These are phyloP conservation scores for Agapetus fuscipes DNA, from an alignment of 2,888 invertebrate genomes.

Conservation along the genomic window DNA sequence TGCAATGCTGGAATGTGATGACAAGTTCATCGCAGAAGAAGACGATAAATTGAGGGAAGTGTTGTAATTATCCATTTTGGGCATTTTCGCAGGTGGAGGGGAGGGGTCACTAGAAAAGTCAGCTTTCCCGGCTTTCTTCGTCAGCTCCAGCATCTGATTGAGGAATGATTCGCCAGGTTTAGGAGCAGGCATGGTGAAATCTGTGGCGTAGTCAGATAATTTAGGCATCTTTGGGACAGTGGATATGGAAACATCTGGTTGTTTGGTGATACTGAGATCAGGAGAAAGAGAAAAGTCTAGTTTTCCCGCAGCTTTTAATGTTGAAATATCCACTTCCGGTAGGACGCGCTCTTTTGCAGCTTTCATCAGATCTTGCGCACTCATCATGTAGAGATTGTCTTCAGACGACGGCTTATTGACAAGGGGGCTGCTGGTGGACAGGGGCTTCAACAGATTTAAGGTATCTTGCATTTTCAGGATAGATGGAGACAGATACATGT, in stretches of 20 bases:
- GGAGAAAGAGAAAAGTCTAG: constrained; percentile 33
- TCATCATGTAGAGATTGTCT: constrained; percentile 38
- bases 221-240: constrained; percentile 44
- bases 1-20: constrained; percentile 33
- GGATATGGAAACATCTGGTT: constrained; percentile 38
- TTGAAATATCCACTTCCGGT: constrained; percentile 43
- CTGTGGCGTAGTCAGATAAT: constrained; percentile 31
- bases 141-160: constrained; percentile 45
- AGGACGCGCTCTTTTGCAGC: constrained; percentile 41
- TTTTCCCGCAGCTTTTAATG: constrained; percentile 37
- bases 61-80: constrained; percentile 46
- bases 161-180: constrained; percentile 34
- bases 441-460: constrained; percentile 43
- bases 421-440: constrained; percentile 48
- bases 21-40: constrained; percentile 31
- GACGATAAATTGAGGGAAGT: constrained; percentile 40
- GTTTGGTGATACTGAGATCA: constrained; percentile 34
- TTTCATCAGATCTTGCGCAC: constrained; percentile 37
- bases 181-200: constrained; percentile 39
- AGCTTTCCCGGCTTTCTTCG: constrained; percentile 44
- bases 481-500: constrained; percentile 68
- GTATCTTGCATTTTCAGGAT: constrained; percentile 62
- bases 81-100: constrained; percentile 49
- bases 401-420: constrained; percentile 38
- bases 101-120: constrained; percentile 42